phyloP scores from a whole-genome alignment of 37 sponge, comb jelly and placozoan genomes.

The Spongilla lacustris region DNA sequence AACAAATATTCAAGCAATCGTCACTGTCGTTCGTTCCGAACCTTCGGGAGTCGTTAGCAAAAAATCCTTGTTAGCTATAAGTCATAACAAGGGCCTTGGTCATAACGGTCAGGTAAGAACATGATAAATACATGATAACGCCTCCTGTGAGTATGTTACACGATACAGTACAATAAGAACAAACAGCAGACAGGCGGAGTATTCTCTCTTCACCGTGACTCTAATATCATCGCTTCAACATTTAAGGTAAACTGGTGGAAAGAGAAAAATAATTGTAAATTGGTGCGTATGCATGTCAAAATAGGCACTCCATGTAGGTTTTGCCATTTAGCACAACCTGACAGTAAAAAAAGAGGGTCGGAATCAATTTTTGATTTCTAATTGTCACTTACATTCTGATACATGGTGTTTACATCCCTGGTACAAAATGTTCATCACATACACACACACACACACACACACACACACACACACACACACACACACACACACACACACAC shows the following conservation, averaged over 20 bases:
- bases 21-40: neutral
- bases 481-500: neutral
- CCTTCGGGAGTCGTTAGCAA: neutral
- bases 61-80: neutral
- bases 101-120: neutral
- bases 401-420: no score
- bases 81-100: neutral
- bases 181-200: neutral
- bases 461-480: neutral
- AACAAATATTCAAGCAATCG: neutral
- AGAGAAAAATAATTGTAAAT: conserved; percentile 1
- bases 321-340: neutral
- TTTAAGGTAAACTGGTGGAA: neutral
- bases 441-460: neutral
- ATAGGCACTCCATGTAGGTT: neutral
- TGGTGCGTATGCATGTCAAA: neutral
- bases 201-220: neutral
- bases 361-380: neutral
- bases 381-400: neutral
- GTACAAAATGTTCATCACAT: neutral
- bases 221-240: neutral
- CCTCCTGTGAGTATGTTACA: neutral
- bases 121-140: neutral
- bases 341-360: neutral
- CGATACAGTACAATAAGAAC: neutral